Evolutionary conservation across 2,797 vertebrate genomes (phyloP).

Genomic region (Gouania willdenowi): DNA sequence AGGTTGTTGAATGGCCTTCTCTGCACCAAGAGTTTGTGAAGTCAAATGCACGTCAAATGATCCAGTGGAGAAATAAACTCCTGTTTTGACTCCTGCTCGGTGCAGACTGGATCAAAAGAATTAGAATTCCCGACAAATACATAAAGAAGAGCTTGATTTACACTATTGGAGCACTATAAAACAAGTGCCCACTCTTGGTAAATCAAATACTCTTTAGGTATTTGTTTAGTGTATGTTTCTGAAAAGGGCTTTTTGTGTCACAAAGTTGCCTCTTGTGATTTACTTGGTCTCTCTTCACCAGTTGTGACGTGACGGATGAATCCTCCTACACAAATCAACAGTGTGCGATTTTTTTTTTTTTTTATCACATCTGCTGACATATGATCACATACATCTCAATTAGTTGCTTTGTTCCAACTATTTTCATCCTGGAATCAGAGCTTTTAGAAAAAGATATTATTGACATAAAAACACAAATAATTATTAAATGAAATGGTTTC

Average conservation of each 20-base stretch:
- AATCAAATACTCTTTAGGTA: constrained; percentile 67
- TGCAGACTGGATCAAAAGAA: constrained; percentile 68
- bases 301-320: too few relatives aligned
- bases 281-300: constrained; percentile 28
- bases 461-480: too few relatives aligned
- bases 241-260: constrained; percentile 41
- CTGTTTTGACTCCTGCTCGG: constrained; percentile 70
- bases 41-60: constrained; percentile 67
- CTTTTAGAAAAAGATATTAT: too few relatives aligned
- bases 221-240: constrained; percentile 63
- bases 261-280: constrained; percentile 49
- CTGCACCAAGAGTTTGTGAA: constrained; percentile 42
- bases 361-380: constrained; percentile 33
- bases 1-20: constrained; percentile 40
- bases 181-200: constrained; percentile 25
- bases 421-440: too few relatives aligned
- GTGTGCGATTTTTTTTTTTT: too few relatives aligned
- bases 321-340: too few relatives aligned
- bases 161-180: constrained; percentile 30
- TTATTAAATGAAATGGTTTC: too few relatives aligned
- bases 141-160: constrained; percentile 62
- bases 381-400: too few relatives aligned
- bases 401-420: too few relatives aligned
- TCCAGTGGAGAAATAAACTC: constrained; percentile 35
- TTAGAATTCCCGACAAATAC: constrained; percentile 61